Base-by-base conservation (phyloP, 2,797 vertebrate species). In the Ibycter americanus region DNA sequence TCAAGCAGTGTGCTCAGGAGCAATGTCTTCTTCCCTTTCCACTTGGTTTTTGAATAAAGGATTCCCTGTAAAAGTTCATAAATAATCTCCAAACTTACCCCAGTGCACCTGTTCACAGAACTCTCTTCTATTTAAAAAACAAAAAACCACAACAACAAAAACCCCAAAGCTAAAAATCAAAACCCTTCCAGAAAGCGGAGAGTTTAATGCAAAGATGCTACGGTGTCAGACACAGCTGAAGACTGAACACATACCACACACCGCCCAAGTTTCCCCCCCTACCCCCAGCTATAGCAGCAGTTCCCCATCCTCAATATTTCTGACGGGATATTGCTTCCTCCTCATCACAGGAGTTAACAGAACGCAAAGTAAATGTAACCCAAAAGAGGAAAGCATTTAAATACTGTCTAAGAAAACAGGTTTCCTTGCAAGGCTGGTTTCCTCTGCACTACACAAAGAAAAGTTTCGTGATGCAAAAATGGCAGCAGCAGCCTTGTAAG, bases 221-320 rank as follows among this genome's bases (percentile, higher is more conserved):
- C 44, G 54, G 52, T 15, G 18, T 12, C 92, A 73, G 51, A 23
- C 58, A 17, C 19, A 67, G 65, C 40, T n/a, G 32, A 70, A 55
- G 61, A 54, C 6, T 4, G 8, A 70, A 52, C 0, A 3, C 1
- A 1, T 1, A 8, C 10, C 55, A 49, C 20, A 6, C 17, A 59
- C 23, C 0, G 10, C n/a, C 25, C 27, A 27, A 31, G n/a, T 19
- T 58, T 38, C 17, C 26, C 1, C 6, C 20, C 25, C 9, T 13
- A 6, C 17, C n/a, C 20, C n/a, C 61, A 25, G 20, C 32, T 34
- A 38, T 2, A 56, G 27, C 74, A n/a, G 27, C 27, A 63, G 11
- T 3, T 79, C 21, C 44, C 23, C 68, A 61, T 4, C 42, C n/a
- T 42, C 20, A 20, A 0, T 32, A 38, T 27, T 86, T 38, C 52